Conservation (phyloP, 1,140 invertebrate genomes). For the Neotoxoptera formosana region DNA sequence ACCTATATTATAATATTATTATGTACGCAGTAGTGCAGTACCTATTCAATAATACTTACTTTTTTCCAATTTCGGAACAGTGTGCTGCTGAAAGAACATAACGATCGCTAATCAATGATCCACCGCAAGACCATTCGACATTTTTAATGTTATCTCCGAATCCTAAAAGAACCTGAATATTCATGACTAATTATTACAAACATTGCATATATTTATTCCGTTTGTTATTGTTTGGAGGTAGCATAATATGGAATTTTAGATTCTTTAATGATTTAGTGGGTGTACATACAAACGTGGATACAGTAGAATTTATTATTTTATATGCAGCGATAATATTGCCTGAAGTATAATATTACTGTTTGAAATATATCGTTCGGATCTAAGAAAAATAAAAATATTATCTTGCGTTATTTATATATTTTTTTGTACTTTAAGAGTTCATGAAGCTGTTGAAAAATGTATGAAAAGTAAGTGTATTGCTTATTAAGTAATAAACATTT, state of each 20-base stretch:
- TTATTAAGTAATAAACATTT: too few species aligned
- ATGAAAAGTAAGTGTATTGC: neutral
- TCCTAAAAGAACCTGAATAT: constrained; percentile 60
- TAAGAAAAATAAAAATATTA: neutral
- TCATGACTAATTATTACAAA: constrained; percentile 3
- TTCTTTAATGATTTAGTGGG: neutral
- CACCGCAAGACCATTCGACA: constrained; percentile 67
- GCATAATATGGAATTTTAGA: neutral
- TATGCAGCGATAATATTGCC: neutral
- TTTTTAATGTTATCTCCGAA: constrained; percentile 52
- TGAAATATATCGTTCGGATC: neutral
- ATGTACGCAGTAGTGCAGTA: too few species aligned
- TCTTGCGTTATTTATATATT: neutral
- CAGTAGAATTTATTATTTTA: neutral
- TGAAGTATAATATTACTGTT: neutral
- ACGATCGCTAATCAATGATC: constrained; percentile 67
- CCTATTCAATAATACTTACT: neutral
- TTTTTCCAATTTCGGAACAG: constrained; percentile 61
- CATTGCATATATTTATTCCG: neutral
- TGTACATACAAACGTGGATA: neutral
- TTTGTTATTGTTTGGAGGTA: neutral
- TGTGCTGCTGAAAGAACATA: constrained; percentile 69
- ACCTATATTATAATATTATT: too few species aligned
- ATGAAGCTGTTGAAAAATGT: neutral
- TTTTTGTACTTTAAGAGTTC: neutral